phyloP scores from a whole-genome alignment of 2,113 vertebrate species.

The Oncorhynchus tshawytscha region DNA sequence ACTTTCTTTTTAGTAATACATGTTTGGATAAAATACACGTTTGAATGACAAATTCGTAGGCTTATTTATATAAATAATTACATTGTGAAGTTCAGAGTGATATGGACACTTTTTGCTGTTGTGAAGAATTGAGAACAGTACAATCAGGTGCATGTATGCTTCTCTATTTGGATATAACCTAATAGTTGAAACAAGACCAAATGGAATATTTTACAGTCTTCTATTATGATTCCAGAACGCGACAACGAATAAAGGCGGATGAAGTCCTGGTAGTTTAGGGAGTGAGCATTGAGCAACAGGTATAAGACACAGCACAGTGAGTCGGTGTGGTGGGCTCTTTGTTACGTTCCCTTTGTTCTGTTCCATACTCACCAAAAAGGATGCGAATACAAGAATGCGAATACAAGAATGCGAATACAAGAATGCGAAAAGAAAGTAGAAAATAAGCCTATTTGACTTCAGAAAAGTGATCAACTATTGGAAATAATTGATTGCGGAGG shows the following conservation, averaged over 20 bases:
- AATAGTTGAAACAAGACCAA: slow-evolving; percentile 4
- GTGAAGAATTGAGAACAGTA: slow-evolving; percentile 52
- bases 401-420: slow-evolving; percentile 46
- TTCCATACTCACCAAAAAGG: slow-evolving; percentile 50
- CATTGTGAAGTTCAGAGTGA: slow-evolving; percentile 42
- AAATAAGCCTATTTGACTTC: background rate
- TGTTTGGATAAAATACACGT: slow-evolving; percentile 11
- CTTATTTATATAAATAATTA: background rate
- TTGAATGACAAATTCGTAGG: background rate
- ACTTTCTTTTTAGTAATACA: background rate
- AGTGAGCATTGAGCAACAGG: slow-evolving; percentile 74
- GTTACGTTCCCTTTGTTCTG: slow-evolving; percentile 78
- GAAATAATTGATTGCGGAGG: background rate
- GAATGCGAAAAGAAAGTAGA: slow-evolving; percentile 17
- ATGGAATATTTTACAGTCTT: background rate
- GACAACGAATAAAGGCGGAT: slow-evolving; percentile 1
- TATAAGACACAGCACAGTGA: slow-evolving; percentile 56
- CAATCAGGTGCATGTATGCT: slow-evolving; percentile 64
- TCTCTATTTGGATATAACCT: background rate
- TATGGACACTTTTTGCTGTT: slow-evolving; percentile 30
- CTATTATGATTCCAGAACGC: background rate
- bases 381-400: slow-evolving; percentile 40
- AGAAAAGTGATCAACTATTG: background rate
- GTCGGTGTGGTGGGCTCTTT: slow-evolving; percentile 62
- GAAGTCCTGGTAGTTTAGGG: slow-evolving; percentile 49